Percentiles rank a stretch among this genome's conserved stretches.
phyloP scores from a whole-genome alignment of 2,113 vertebrate genomes.

The Vulpes lagopus region DNA sequence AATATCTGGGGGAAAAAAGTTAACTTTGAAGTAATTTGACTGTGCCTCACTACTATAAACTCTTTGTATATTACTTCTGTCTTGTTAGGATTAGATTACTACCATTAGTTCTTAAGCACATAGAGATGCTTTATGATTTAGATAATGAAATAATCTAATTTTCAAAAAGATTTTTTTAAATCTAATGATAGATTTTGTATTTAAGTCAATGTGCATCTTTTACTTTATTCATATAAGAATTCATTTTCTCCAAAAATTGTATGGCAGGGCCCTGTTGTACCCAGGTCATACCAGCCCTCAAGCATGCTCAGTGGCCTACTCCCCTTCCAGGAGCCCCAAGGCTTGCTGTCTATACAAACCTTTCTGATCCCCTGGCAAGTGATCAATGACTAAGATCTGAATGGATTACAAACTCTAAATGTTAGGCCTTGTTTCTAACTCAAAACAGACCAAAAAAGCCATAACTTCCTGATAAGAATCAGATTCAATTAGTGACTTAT shows the following conservation, averaged over 20 bases:
- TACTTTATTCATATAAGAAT: background rate
- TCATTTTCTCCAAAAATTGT: background rate
- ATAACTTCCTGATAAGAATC: background rate
- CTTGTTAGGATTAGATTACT: slow-evolving; percentile 14
- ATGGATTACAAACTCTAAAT: background rate
- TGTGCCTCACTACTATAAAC: background rate
- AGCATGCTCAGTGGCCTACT: no score
- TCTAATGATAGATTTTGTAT: background rate
- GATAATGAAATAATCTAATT: background rate
- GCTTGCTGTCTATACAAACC: background rate
- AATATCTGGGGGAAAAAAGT: background rate
- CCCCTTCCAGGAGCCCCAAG: background rate
- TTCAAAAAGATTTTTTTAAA: background rate
- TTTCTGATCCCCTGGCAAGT: background rate
- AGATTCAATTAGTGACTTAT: background rate
- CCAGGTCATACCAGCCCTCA: background rate
- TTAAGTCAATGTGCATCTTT: background rate
- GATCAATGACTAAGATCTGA: background rate
- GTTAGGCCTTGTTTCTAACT: slow-evolving; percentile 21
- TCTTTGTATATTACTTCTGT: background rate
- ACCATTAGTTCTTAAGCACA: background rate
- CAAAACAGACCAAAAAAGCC: background rate
- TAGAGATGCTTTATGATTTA: slow-evolving; percentile 27
- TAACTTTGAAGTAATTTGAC: slow-evolving; percentile 7
- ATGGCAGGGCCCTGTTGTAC: background rate